These are phyloP conservation scores for Temnothorax curvispinosus DNA, from an alignment of 1,140 invertebrate species.

Conservation along the genomic window DNA sequence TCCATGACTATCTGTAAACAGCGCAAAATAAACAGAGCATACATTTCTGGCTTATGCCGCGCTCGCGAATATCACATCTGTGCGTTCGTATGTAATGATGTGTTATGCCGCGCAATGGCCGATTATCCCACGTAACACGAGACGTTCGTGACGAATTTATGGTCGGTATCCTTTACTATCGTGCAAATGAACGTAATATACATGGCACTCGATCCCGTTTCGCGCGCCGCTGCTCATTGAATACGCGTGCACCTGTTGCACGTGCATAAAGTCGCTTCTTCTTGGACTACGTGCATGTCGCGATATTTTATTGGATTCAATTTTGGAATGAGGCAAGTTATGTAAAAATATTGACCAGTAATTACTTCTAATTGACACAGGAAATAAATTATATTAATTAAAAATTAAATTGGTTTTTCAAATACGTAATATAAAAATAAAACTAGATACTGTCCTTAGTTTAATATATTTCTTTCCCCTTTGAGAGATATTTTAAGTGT, in stretches of 20 bases:
- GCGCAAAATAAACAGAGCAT: conserved; percentile 19
- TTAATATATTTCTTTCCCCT: background rate
- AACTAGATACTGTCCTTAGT: background rate
- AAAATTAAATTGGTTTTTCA: conserved; percentile 2
- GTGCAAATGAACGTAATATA: conserved; percentile 29
- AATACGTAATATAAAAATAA: background rate
- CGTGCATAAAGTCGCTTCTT: conserved; percentile 17
- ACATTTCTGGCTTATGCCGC: background rate
- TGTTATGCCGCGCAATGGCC: background rate
- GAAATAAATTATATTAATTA: background rate
- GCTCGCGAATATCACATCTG: background rate
- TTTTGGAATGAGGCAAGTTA: background rate
- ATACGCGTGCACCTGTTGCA: conserved; percentile 39
- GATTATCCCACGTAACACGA: conserved; percentile 24
- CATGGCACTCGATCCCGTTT: conserved; percentile 15
- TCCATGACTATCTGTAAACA: background rate
- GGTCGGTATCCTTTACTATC: conserved; percentile 6
- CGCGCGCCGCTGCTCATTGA: background rate
- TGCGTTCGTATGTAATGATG: background rate
- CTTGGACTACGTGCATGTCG: background rate
- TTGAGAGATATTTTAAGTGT: background rate
- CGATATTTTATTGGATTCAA: background rate
- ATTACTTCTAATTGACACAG: background rate
- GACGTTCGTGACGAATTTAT: conserved; percentile 32
- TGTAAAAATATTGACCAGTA: background rate